Percentiles rank a stretch among this genome's conserved stretches.
Conservation (phyloP, 2,888 invertebrate species). For the Gasteruption jaculator region DNA sequence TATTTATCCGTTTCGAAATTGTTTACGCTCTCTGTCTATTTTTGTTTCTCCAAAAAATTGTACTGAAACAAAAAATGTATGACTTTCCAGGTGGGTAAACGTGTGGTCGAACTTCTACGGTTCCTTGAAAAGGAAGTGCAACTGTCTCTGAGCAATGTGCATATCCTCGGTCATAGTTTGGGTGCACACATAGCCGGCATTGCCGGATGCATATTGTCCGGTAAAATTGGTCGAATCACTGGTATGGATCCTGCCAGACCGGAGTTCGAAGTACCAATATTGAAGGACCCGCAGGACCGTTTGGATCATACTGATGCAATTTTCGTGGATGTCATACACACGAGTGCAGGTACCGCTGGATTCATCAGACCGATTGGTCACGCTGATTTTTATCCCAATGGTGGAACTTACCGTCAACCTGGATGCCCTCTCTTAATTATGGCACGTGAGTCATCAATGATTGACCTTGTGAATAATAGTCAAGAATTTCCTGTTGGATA, state of each 20-base stretch:
- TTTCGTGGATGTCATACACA: conserved; percentile 73
- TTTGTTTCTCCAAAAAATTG: not conserved
- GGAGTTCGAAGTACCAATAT: conserved; percentile 54
- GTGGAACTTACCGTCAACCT: conserved; percentile 64
- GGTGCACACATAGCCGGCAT: conserved; percentile 48
- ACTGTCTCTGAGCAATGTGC: conserved; percentile 33
- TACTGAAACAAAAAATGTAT: no score
- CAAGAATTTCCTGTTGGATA: no score
- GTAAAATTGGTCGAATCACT: conserved; percentile 50
- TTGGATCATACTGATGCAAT: conserved; percentile 64
- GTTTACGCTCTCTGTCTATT: no score
- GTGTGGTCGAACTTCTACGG: conserved; percentile 39
- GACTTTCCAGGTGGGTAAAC: conserved; percentile 34
- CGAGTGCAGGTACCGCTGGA: conserved; percentile 64
- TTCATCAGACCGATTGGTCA: conserved; percentile 62
- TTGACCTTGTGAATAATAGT: no score
- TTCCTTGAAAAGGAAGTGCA: conserved; percentile 34
- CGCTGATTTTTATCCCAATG: conserved; percentile 73
- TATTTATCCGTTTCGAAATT: no score
- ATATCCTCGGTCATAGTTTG: conserved; percentile 47
- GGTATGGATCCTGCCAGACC: conserved; percentile 68
- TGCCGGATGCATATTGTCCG: conserved; percentile 31
- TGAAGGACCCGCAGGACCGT: conserved; percentile 45
- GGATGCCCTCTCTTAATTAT: conserved; percentile 58
- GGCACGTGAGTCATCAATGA: conserved; percentile 32